These are phyloP conservation scores for Albula goreensis DNA, from an alignment of 2,113 vertebrate genomes.

Conservation along the genomic window DNA sequence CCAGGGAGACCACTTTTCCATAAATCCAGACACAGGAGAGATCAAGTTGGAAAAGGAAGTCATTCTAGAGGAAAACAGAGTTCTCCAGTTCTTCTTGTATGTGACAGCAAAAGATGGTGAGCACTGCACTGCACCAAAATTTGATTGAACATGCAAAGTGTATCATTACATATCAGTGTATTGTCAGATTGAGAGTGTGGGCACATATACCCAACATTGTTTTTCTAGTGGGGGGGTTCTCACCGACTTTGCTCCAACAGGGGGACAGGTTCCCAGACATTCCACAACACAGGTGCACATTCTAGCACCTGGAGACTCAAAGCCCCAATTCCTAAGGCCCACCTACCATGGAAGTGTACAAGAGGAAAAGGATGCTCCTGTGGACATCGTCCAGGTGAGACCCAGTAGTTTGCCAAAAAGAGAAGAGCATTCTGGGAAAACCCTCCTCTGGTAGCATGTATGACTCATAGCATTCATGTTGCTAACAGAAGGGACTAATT, in stretches of 20 bases:
- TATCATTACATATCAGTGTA: no score
- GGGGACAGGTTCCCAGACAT: conserved; percentile 57
- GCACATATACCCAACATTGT: background rate
- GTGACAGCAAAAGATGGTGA: conserved; percentile 73
- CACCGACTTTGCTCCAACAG: conserved; percentile 49
- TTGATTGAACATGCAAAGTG: no score
- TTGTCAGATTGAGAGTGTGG: background rate
- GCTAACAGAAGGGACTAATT: no score
- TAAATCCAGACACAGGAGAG: conserved; percentile 60
- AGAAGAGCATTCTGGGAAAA: background rate
- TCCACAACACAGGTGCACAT: conserved; percentile 62
- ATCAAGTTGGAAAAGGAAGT: conserved; percentile 65
- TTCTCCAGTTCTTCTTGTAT: conserved; percentile 65
- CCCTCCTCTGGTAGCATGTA: background rate
- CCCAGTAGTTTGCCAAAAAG: background rate
- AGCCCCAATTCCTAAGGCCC: conserved; percentile 62
- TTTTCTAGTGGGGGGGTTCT: background rate
- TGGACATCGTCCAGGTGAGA: conserved; percentile 58
- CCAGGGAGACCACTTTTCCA: conserved; percentile 63
- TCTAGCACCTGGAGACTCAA: conserved; percentile 61
- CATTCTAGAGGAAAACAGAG: conserved; percentile 49
- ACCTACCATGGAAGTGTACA: conserved; percentile 54
- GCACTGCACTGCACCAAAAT: background rate
- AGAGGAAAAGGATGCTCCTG: conserved; percentile 60
- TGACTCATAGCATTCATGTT: background rate